These are phyloP conservation scores for Blastobasis adustella DNA, from an alignment of 2,888 invertebrate species.

Conservation along the genomic window DNA sequence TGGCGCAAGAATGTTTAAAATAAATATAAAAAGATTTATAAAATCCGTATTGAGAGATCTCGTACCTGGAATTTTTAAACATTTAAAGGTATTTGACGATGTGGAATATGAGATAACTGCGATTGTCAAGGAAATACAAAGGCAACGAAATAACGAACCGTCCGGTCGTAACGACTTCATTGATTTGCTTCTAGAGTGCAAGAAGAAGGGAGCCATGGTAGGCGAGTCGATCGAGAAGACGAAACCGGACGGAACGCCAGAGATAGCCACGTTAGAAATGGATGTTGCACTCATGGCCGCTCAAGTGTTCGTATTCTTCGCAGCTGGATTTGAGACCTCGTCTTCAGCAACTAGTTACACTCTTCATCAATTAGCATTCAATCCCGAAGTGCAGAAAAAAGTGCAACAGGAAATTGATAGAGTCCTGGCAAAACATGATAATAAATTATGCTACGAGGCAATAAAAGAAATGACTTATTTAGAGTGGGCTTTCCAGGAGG, in stretches of 20 bases:
- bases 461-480: constrained; percentile 23
- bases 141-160: constrained; percentile 17
- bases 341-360: constrained; percentile 20
- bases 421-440: constrained; percentile 17
- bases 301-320: constrained; percentile 22
- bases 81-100: neutral
- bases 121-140: constrained; percentile 9
- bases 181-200: constrained; percentile 20
- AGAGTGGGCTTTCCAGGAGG: constrained; percentile 18
- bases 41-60: constrained; percentile 1
- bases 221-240: constrained; percentile 16
- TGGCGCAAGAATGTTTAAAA: constrained; percentile 13
- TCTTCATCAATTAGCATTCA: constrained; percentile 18
- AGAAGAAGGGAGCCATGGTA: constrained; percentile 14
- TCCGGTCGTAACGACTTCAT: constrained; percentile 22
- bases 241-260: constrained; percentile 14
- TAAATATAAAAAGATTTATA: neutral
- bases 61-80: neutral
- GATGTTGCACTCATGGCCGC: constrained; percentile 17
- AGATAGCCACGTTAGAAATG: constrained; percentile 11
- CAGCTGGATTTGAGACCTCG: constrained; percentile 24
- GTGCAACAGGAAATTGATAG: constrained; percentile 20
- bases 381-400: constrained; percentile 17
- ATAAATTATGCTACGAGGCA: constrained; percentile 21
- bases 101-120: constrained; percentile 1